A percentile compares a stretch with the other conserved stretches of the same genome.
These are phyloP conservation scores for Drosophila rubida DNA, from an alignment of 2,888 invertebrate genomes.

Conservation along the genomic window DNA sequence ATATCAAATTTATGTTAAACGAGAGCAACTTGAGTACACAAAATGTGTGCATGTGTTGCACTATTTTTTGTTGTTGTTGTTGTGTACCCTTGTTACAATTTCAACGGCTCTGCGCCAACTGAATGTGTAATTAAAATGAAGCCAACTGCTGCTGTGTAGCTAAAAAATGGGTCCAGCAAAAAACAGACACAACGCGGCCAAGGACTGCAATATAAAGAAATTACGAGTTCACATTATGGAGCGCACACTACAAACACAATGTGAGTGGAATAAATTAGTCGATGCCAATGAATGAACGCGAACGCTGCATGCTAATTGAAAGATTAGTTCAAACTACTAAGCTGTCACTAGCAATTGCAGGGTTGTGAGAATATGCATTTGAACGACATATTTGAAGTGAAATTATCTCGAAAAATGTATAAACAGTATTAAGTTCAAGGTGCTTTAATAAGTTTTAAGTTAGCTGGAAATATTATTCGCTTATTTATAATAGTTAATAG, in stretches of 20 bases:
- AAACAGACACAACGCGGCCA: constrained; percentile 15
- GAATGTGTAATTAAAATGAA: constrained; percentile 62
- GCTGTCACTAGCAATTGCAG: background rate
- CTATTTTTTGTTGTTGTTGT: background rate
- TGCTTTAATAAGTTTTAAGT: too few species aligned
- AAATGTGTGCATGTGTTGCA: background rate
- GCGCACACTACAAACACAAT: background rate
- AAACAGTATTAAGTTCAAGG: too few species aligned
- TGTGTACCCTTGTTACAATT: constrained; percentile 35
- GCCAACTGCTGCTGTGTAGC: constrained; percentile 27
- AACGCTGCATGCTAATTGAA: background rate
- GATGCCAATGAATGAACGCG: background rate
- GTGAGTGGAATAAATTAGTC: background rate
- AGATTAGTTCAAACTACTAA: background rate
- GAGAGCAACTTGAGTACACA: background rate
- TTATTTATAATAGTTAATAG: too few species aligned
- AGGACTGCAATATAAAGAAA: constrained; percentile 47
- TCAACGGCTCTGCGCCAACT: constrained; percentile 44
- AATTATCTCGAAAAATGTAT: too few species aligned
- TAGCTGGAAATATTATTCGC: background rate
- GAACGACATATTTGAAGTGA: background rate
- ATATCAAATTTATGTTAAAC: constrained; percentile 33
- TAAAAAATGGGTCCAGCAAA: constrained; percentile 11
- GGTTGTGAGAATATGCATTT: background rate
- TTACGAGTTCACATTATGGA: constrained; percentile 34